Conservation (phyloP, 2,888 invertebrate genomes). For the Achlya flavicornis region DNA sequence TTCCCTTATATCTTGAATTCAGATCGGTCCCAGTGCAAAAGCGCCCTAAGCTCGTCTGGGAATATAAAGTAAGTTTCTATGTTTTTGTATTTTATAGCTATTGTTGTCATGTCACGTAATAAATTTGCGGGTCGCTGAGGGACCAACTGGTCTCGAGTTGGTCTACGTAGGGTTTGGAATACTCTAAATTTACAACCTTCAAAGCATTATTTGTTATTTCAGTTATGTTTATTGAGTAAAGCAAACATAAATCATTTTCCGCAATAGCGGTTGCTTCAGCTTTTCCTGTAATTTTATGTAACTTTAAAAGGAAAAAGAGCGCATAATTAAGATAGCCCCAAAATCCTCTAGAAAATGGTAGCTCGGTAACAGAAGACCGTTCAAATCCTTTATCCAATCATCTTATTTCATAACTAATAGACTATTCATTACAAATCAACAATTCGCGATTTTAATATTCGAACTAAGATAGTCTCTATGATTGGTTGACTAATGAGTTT, state of each 20-base stretch:
- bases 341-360: too few relatives aligned
- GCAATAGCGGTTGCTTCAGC: not conserved
- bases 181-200: conserved; percentile 9
- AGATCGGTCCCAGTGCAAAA: conserved; percentile 23
- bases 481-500: not conserved
- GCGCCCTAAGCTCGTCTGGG: conserved; percentile 37
- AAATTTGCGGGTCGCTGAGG: conserved; percentile 16
- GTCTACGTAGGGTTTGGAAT: conserved; percentile 6
- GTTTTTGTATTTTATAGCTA: conserved; percentile 34
- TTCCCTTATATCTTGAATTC: conserved; percentile 16
- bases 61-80: conserved; percentile 41
- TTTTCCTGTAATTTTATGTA: not conserved
- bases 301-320: too few relatives aligned
- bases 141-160: conserved; percentile 5
- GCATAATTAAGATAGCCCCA: too few relatives aligned
- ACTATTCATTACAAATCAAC: too few relatives aligned
- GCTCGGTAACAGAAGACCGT: too few relatives aligned
- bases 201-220: conserved; percentile 6
- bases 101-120: conserved; percentile 23
- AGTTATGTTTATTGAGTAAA: conserved; percentile 1
- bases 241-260: not conserved
- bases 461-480: not conserved
- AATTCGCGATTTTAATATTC: too few relatives aligned
- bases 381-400: too few relatives aligned
- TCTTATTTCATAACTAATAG: too few relatives aligned